Percentiles rank a stretch among this genome's conserved stretches.
Evolutionary conservation across 2,113 vertebrate species (phyloP).

Genomic region (Dermatemys mawii): DNA sequence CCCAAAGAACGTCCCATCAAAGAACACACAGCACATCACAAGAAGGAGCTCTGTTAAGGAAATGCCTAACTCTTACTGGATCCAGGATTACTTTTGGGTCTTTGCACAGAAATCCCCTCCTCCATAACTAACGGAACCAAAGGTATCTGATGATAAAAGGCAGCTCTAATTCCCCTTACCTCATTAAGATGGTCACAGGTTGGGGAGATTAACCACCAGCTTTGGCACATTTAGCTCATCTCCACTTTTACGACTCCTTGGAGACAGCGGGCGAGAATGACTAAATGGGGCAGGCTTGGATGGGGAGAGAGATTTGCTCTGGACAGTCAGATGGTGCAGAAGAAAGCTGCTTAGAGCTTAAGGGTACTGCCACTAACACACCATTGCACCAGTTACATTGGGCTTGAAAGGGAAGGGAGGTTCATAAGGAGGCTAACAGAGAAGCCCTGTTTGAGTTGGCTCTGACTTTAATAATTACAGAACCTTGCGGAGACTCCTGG

Average conservation of each 20-base stretch:
- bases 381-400: background rate
- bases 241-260: background rate
- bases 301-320: background rate
- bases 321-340: background rate
- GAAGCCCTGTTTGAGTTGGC: background rate
- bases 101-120: background rate
- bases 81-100: background rate
- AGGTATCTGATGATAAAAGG: background rate
- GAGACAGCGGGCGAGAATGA: background rate
- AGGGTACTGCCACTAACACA: background rate
- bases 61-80: background rate
- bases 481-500: background rate
- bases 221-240: background rate
- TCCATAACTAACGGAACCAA: background rate
- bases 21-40: background rate
- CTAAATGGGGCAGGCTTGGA: rapidly evolving
- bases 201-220: background rate
- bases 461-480: background rate
- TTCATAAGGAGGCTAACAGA: background rate
- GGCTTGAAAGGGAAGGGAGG: background rate
- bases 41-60: background rate
- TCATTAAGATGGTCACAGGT: background rate
- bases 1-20: background rate
- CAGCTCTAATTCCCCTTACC: background rate
- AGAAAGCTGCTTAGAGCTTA: background rate